Conservation (phyloP, 2,113 vertebrate species). For the Aleadryas rufinucha region DNA sequence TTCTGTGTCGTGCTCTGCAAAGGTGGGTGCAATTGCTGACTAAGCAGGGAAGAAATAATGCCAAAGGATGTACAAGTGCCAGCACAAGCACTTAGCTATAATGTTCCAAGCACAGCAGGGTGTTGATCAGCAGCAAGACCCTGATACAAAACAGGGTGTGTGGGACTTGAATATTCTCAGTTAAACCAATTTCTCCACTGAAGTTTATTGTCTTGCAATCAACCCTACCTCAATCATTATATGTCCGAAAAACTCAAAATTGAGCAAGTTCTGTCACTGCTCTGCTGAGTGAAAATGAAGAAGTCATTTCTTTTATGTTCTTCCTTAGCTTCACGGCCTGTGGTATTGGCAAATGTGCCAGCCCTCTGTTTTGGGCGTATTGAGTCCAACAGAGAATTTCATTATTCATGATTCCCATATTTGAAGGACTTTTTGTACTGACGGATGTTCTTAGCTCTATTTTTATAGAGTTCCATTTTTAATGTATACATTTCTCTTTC, state of each 20-base stretch:
- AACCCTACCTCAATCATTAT: not conserved
- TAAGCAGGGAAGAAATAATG: not conserved
- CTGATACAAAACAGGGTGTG: not conserved
- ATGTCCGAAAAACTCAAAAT: not conserved
- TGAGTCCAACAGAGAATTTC: not conserved
- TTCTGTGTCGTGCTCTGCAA: not conserved
- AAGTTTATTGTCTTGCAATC: not conserved
- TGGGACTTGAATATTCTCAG: not conserved
- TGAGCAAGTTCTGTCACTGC: not conserved
- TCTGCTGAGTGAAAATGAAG: not conserved
- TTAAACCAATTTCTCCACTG: not conserved
- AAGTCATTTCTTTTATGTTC: not conserved
- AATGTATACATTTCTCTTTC: not conserved
- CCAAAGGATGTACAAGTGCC: not conserved
- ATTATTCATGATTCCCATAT: not conserved
- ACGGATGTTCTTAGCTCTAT: not conserved
- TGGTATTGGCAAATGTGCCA: not conserved
- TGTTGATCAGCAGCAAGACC: not conserved
- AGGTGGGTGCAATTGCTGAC: not conserved
- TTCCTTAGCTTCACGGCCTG: fast-evolving
- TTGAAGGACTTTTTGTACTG: not conserved
- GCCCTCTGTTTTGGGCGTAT: not conserved
- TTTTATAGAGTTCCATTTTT: not conserved
- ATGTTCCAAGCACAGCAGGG: not conserved
- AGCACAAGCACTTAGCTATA: fast-evolving